phyloP scores from a whole-genome alignment of 2,113 vertebrate genomes.

The Empidonax traillii region DNA sequence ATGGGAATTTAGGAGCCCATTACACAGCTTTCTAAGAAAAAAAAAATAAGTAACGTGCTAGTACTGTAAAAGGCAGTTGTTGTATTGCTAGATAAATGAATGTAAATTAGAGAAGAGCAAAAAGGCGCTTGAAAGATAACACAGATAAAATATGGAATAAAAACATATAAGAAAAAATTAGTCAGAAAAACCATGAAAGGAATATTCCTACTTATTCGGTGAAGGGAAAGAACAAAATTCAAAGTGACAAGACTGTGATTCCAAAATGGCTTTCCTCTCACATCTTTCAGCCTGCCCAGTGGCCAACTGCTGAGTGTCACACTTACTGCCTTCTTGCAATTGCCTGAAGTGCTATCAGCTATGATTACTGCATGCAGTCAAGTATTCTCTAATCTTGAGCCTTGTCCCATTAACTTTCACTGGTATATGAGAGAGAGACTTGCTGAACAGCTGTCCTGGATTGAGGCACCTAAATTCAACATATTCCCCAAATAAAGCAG shows the following conservation, averaged over 20 bases:
- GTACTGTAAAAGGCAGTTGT: background rate
- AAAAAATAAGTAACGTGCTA: background rate
- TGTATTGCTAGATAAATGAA: background rate
- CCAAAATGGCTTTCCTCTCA: background rate
- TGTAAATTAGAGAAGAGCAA: background rate
- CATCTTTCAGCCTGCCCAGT: background rate
- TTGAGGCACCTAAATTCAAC: background rate
- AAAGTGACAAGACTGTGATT: background rate
- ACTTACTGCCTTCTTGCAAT: background rate
- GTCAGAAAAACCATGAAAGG: background rate
- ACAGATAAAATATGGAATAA: background rate
- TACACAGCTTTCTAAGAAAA: background rate
- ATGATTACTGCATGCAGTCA: background rate
- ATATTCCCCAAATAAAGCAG: background rate
- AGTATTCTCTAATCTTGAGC: background rate
- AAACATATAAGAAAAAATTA: background rate
- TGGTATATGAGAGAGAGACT: background rate
- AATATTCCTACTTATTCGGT: background rate
- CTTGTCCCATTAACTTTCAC: background rate
- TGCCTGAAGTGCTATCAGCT: background rate
- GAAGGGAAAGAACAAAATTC: background rate
- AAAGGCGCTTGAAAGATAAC: background rate
- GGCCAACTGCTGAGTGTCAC: background rate
- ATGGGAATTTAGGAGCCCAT: background rate
- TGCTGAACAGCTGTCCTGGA: background rate